Base-by-base conservation (phyloP, 2,797 vertebrate genomes). In the Rachycentron canadum region DNA sequence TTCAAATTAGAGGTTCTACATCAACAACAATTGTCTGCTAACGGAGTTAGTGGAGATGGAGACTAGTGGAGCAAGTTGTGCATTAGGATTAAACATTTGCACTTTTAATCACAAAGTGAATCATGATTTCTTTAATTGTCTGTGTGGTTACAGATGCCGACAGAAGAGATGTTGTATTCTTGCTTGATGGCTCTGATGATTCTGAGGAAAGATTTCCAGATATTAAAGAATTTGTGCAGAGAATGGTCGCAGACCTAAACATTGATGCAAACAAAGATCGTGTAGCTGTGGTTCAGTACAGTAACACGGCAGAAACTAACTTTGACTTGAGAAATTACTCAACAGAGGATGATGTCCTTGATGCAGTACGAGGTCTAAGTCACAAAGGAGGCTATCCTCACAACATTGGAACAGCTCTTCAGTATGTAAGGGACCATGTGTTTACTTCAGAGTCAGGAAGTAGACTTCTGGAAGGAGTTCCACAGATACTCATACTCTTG, bases 151-250 rank as follows among this genome's bases (percentile, higher is more conserved):
- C 92, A 94, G 93, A 93, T 91, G 21, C 73, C 76, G 86, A 36
- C 41, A 83, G 84, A 80, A 91, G 89, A 89, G 94, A 96, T 57
- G 23, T 96, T 86, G 92, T 95, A n/a, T 94, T 96, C 93, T 88
- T 96, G 78, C 90, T 96, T 73, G 95, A 95, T 91, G 94, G 93
- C 38, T 92, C 94, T 74, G 91, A 94, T 90, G 87, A 89, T 77
- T 93, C 93, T 83, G 80, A 74, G 34, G 69, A 7, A 90, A 89
- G 66, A 75, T 95, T 95, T 66, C 36, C 73, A 76, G 75, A 82
- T 76, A 92, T 96, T 40, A 86, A 87, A 90, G 91, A 94, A 26
- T 95, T 96, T 94, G 87, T 95, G 34, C 78, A 90, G 61, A 88
- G 63, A 52, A 73, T 94, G 69, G 89, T 93, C 62, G 62, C 62